These are phyloP conservation scores for Tragulus kanchil DNA, from an alignment of 2,113 vertebrate species.

Conservation along the genomic window DNA sequence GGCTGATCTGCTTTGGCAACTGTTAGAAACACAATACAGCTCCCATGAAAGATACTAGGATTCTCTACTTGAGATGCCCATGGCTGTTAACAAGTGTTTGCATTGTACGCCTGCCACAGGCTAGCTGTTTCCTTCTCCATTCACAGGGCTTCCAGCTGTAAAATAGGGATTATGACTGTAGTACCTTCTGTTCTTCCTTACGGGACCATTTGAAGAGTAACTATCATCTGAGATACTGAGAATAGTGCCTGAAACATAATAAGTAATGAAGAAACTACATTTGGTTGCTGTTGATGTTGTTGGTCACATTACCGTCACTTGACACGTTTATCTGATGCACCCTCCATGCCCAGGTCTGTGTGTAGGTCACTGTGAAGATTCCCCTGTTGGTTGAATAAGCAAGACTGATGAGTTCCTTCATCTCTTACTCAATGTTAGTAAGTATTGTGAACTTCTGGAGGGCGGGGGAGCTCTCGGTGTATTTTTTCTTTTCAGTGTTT, in stretches of 20 bases:
- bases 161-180: neutral
- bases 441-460: neutral
- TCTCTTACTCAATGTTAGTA: neutral
- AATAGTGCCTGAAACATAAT: neutral
- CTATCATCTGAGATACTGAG: neutral
- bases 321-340: neutral
- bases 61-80: fast-evolving
- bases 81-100: neutral
- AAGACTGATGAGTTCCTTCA: neutral
- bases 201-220: neutral
- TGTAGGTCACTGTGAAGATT: neutral
- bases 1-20: neutral
- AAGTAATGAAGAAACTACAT: neutral
- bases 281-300: neutral
- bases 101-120: fast-evolving
- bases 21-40: neutral
- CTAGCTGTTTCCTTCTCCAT: neutral
- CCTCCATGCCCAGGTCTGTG: neutral
- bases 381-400: neutral
- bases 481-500: constrained; percentile 20
- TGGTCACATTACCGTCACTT: neutral
- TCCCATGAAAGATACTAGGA: neutral
- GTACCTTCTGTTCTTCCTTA: neutral
- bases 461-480: neutral
- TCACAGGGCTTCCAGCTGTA: neutral